Base-by-base conservation (phyloP, 2,797 vertebrate genomes). In the Acropternis orthonyx region DNA sequence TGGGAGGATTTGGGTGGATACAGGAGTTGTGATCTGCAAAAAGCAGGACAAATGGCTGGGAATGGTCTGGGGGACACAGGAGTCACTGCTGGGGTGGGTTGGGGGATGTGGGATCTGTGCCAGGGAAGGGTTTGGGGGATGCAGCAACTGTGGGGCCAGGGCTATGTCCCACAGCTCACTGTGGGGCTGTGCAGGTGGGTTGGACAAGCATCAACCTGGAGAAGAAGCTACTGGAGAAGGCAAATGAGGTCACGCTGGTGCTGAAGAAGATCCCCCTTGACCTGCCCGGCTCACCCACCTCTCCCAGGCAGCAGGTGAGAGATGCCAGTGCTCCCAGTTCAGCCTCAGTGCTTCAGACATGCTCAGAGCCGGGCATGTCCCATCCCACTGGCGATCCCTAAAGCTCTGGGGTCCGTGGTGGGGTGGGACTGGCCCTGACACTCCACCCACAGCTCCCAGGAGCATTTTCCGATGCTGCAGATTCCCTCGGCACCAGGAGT, bases 151-250 rank as follows among this genome's bases (percentile, higher is more conserved):
- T 37, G 79, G 56, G 67, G 66, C 30, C 0, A 0, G 12, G 55
- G 20, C 17, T 5, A 3, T 8, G 66, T 36, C 48, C 76, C 14
- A 17, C 2, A 5, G 44, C 34, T 75, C 69, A 76, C 56, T 9
- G 14, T 12, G 14, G 30, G 46, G 12, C 7, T 4, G 15, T 26
- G 66, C 93, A 99, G 99, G 99, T 99, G 97, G 99, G 99, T 72
- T 99, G 99, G 99, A 98, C 98, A 65, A 97, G 95, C 17, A 80
- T 71, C 58, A 99, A 98, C 79, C 97, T 99, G 63, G 95, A 97
- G 17, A 98, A 97, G 94, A 99, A 99, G 96, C 98, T 99, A 36
- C 97, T 92, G 63, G 99, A 98, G 97, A 98, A 98, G 83, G 97
- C 97, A 2, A 96, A 54, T 0, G 96, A 96, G 15, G 98, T 98